These are phyloP conservation scores for Melanotaenia duboulayi DNA, from an alignment of 2,113 vertebrate genomes.

Conservation along the genomic window DNA sequence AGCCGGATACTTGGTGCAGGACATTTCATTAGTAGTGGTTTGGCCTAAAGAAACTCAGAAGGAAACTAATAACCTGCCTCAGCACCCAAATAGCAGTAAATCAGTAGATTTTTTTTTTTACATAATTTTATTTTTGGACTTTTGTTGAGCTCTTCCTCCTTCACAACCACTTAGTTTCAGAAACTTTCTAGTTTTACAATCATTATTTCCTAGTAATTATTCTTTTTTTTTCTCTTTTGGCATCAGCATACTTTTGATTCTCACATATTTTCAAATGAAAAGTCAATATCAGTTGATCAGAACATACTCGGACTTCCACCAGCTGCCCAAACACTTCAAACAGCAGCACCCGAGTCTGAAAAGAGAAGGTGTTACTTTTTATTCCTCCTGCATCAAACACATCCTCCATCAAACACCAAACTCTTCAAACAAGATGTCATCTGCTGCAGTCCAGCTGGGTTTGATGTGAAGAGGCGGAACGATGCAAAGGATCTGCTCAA, in stretches of 20 bases:
- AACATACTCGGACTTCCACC: conserved; percentile 45
- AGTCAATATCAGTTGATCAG: conserved; percentile 58
- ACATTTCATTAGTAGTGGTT: no score
- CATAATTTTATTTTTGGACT: no score
- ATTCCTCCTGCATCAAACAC: conserved; percentile 76
- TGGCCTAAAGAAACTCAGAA: no score
- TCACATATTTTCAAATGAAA: background rate
- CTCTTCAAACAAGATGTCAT: conserved; percentile 84
- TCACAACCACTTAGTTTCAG: no score
- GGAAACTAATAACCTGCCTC: no score
- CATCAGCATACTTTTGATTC: conserved; percentile 15
- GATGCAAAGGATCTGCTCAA: conserved; percentile 66
- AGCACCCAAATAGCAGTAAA: no score
- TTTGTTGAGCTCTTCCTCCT: no score
- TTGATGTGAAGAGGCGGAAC: conserved; percentile 80
- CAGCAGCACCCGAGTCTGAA: conserved; percentile 59
- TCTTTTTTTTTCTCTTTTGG: background rate
- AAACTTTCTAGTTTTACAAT: no score
- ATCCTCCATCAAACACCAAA: conserved; percentile 82
- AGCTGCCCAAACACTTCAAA: conserved; percentile 65
- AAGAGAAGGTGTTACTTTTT: conserved; percentile 73
- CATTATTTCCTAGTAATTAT: background rate
- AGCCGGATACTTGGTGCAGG: no score
- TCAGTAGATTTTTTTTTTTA: no score
- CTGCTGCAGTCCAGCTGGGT: conserved; percentile 72